Evolutionary conservation across 1,140 invertebrate species (phyloP).

Genomic region (Drosophila mayri): DNA sequence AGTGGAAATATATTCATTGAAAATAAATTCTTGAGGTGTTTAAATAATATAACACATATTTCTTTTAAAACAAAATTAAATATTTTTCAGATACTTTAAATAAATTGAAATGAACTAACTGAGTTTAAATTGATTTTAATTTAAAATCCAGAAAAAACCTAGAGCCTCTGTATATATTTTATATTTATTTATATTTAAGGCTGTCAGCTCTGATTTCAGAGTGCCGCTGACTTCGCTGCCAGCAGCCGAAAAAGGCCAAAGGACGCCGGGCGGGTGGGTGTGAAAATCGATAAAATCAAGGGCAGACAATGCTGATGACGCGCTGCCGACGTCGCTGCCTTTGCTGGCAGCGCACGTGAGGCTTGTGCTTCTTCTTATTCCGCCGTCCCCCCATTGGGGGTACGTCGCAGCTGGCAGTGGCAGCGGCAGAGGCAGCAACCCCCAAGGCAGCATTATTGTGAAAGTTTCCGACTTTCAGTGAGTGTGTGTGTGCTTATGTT

Average conservation of each 20-base stretch:
- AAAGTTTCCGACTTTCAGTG: constrained; percentile 54
- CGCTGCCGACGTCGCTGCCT: constrained; percentile 26
- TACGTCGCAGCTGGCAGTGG: constrained; percentile 15
- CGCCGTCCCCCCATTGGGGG: background rate
- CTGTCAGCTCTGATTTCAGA: constrained; percentile 28
- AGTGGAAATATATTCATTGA: background rate
- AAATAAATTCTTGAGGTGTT: too few relatives aligned
- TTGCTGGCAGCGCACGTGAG: constrained; percentile 63
- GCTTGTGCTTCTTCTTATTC: constrained; percentile 32
- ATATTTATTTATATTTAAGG: background rate
- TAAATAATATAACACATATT: too few relatives aligned
- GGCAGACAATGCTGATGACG: constrained; percentile 75
- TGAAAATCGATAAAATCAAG: constrained; percentile 81
- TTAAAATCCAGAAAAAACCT: background rate
- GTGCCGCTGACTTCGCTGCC: constrained; percentile 30
- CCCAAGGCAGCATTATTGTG: constrained; percentile 72
- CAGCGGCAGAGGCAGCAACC: constrained; percentile 47
- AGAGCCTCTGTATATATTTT: background rate
- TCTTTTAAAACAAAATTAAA: too few relatives aligned
- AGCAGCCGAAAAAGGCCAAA: constrained; percentile 65
- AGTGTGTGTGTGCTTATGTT: constrained; percentile 26
- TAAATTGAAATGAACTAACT: too few relatives aligned
- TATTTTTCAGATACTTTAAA: too few relatives aligned
- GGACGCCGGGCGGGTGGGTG: constrained; percentile 51
- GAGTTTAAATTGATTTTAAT: background rate